Conservation (phyloP, 2,888 invertebrate genomes). For the Pedicia rivosa region DNA sequence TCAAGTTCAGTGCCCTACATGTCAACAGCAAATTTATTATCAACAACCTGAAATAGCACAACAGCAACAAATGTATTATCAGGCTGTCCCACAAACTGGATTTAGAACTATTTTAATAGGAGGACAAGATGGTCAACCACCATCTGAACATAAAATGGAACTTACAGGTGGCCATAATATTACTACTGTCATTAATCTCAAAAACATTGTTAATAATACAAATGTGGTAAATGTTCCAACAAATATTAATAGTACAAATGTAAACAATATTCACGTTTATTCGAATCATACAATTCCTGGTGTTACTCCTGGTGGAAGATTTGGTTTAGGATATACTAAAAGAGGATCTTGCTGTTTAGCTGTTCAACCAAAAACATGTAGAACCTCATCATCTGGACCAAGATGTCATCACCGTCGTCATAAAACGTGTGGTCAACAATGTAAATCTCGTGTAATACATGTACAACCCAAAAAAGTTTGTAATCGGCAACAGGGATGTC, state of each 20-base stretch:
- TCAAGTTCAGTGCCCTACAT: too few relatives aligned
- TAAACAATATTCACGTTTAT: constrained; percentile 21
- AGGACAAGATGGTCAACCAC: not conserved
- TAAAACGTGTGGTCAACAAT: constrained; percentile 22
- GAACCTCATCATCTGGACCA: constrained; percentile 10
- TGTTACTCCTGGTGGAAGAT: constrained; percentile 22
- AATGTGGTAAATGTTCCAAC: constrained; percentile 11
- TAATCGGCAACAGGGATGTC: constrained; percentile 4
- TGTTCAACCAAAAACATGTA: constrained; percentile 15
- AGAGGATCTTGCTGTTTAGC: constrained; percentile 24
- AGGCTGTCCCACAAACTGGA: not conserved
- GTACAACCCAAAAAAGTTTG: constrained; percentile 10
- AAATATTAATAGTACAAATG: constrained; percentile 13
- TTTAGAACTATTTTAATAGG: not conserved
- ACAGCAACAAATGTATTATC: not conserved
- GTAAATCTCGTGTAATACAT: constrained; percentile 21
- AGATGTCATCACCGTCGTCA: constrained; percentile 18
- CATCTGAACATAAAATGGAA: constrained; percentile 3
- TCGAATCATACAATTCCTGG: constrained; percentile 19
- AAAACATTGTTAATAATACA: constrained; percentile 12
- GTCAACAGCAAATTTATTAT: not conserved
- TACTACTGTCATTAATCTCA: constrained; percentile 12
- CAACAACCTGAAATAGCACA: not conserved
- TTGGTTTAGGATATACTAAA: constrained; percentile 23
- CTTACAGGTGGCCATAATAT: constrained; percentile 9